A percentile compares a stretch with the other conserved stretches of the same genome.
phyloP scores from a whole-genome alignment of 2,888 invertebrate genomes.

The Branchipolynoe longqiensis region DNA sequence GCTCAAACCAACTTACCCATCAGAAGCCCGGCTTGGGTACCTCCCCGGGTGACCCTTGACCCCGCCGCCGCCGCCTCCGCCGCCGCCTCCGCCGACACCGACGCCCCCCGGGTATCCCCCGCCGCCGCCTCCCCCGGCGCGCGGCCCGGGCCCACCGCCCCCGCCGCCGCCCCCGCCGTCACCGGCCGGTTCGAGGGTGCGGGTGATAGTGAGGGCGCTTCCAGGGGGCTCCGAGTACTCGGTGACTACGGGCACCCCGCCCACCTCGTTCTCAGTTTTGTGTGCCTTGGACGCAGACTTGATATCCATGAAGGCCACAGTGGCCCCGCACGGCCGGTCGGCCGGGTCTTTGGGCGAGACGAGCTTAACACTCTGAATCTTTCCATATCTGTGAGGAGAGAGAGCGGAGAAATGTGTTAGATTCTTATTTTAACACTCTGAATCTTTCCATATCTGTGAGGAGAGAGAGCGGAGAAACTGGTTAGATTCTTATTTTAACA shows the following conservation, averaged over 20 bases:
- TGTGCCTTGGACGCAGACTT: constrained; percentile 97
- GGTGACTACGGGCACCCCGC: constrained; percentile 87
- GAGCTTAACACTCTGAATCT: constrained; percentile 97
- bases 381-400: constrained; percentile 90
- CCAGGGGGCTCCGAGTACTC: constrained; percentile 92
- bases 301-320: constrained; percentile 92
- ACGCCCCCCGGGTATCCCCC: not conserved
- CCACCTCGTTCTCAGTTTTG: constrained; percentile 93
- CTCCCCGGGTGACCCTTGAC: constrained; percentile 9
- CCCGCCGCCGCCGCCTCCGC: not conserved
- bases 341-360: constrained; percentile 84
- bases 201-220: constrained; percentile 70
- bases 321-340: constrained; percentile 71
- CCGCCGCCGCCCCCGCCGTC: not conserved
- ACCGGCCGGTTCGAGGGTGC: constrained; percentile 38
- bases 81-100: not conserved
- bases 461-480: not conserved
- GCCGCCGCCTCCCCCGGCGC: not conserved
- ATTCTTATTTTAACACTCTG: constrained; percentile 99
- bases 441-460: constrained; percentile 95
- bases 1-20: not conserved
- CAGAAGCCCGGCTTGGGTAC: constrained; percentile 5
- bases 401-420: not conserved
- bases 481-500: no score
- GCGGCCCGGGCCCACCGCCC: not conserved